Evolutionary conservation across 2,797 vertebrate genomes (phyloP).

Genomic region (Takifugu ocellatus): DNA sequence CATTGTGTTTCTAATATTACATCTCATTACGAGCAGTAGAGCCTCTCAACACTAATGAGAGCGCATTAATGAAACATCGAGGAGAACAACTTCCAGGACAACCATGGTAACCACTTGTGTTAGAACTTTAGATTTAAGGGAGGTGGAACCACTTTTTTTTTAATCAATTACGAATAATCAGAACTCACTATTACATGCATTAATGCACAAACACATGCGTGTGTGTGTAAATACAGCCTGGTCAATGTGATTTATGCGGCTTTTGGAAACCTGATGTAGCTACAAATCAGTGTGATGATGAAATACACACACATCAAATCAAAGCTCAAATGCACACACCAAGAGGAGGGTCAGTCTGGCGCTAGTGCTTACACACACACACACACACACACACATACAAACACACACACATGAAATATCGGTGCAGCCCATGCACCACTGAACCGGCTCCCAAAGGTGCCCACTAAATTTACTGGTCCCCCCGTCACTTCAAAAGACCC

Average conservation of each 20-base stretch:
- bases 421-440: slow-evolving; percentile 67
- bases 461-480: slow-evolving; percentile 92
- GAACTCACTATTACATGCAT: slow-evolving; percentile 3
- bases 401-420: slow-evolving; percentile 63
- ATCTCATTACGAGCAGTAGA: too few species aligned
- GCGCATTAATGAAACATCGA: too few species aligned
- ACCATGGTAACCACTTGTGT: too few species aligned
- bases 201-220: slow-evolving; percentile 15
- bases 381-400: slow-evolving; percentile 2
- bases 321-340: slow-evolving; percentile 10
- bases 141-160: too few species aligned
- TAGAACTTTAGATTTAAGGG: too few species aligned
- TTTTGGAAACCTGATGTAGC: slow-evolving; percentile 83
- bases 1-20: too few species aligned
- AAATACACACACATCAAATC: slow-evolving; percentile 65
- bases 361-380: neutral
- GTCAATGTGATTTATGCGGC: slow-evolving; percentile 81
- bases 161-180: too few species aligned
- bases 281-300: slow-evolving; percentile 89
- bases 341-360: slow-evolving; percentile 22
- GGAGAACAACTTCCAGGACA: too few species aligned
- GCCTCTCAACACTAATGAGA: too few species aligned
- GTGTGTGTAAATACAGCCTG: slow-evolving; percentile 49
- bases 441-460: slow-evolving; percentile 84
- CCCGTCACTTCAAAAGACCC: slow-evolving; percentile 90